Evolutionary conservation across 2,797 vertebrate genomes (phyloP).

Genomic region (Lateolabrax maculatus): DNA sequence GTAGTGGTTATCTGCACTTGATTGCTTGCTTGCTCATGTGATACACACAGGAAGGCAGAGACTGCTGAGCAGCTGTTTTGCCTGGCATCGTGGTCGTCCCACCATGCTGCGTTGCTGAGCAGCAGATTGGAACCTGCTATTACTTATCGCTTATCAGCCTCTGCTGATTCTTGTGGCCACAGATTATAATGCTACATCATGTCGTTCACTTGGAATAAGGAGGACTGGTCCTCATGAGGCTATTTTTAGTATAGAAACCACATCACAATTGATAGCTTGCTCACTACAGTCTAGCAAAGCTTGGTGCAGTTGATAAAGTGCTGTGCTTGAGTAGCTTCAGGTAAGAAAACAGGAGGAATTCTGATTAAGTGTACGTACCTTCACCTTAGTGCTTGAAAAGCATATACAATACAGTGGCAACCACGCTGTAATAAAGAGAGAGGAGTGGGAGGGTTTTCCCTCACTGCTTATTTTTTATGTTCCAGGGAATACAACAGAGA

Average conservation of each 20-base stretch:
- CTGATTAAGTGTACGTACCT: conserved; percentile 15
- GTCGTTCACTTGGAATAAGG: conserved; percentile 42
- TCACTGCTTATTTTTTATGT: conserved; percentile 1
- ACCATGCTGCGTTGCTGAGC: conserved; percentile 48
- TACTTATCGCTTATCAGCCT: conserved; percentile 57
- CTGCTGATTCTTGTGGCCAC: conserved; percentile 45
- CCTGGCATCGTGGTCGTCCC: conserved; percentile 37
- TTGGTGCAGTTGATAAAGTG: conserved; percentile 39
- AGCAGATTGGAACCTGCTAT: conserved; percentile 65
- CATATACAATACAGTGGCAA: neutral
- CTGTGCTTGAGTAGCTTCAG: conserved; percentile 17
- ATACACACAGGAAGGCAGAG: conserved; percentile 24
- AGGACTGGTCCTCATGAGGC: conserved; percentile 19
- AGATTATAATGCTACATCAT: conserved; percentile 60
- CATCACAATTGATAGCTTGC: conserved; percentile 44
- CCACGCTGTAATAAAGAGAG: neutral
- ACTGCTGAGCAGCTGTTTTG: conserved; percentile 76
- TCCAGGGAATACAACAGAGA: conserved; percentile 41
- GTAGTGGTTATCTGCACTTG: conserved; percentile 20
- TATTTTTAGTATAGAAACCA: conserved; percentile 49
- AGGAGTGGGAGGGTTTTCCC: neutral
- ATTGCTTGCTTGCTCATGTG: conserved; percentile 68
- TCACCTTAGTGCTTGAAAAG: neutral
- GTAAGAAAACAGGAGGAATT: neutral
- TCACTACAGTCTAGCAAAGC: conserved; percentile 10